Evolutionary conservation across 2,113 vertebrate species (phyloP).

Genomic region (Aix galericulata): DNA sequence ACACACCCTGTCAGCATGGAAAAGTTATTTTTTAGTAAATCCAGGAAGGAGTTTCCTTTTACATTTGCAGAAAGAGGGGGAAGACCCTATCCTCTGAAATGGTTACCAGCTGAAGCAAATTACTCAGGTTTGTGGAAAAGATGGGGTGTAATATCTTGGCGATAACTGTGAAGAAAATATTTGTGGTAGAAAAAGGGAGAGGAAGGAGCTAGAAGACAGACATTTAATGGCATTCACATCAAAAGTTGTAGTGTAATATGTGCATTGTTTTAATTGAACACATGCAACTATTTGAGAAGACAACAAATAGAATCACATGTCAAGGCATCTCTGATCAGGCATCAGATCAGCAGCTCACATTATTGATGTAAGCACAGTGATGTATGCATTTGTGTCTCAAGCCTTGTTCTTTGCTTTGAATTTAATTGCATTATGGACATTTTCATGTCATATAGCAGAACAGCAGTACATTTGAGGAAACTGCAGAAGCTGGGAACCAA

Average conservation of each 20-base stretch:
- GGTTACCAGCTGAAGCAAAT: background rate
- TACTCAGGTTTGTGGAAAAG: background rate
- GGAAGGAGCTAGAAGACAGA: background rate
- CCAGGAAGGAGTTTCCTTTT: background rate
- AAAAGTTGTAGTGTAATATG: background rate
- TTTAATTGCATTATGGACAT: background rate
- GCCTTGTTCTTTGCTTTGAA: background rate
- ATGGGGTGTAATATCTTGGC: background rate
- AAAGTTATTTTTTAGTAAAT: background rate
- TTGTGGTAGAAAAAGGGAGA: background rate
- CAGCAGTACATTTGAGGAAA: background rate
- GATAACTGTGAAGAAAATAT: slow-evolving; percentile 37
- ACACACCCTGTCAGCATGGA: fast-evolving
- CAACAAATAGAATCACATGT: background rate
- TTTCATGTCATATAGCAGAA: background rate
- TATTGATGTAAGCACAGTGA: background rate
- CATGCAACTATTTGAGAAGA: background rate
- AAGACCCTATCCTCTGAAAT: background rate
- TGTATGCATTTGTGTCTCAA: background rate
- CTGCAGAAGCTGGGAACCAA: background rate
- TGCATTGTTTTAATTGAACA: background rate
- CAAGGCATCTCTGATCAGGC: background rate
- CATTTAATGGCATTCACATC: background rate
- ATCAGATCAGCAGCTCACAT: background rate
- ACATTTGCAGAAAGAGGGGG: background rate